A percentile compares a stretch with the other conserved stretches of the same genome.
These are phyloP conservation scores for Phrynocephalus vlangalii DNA, from an alignment of 2,797 vertebrate genomes.

Conservation along the genomic window DNA sequence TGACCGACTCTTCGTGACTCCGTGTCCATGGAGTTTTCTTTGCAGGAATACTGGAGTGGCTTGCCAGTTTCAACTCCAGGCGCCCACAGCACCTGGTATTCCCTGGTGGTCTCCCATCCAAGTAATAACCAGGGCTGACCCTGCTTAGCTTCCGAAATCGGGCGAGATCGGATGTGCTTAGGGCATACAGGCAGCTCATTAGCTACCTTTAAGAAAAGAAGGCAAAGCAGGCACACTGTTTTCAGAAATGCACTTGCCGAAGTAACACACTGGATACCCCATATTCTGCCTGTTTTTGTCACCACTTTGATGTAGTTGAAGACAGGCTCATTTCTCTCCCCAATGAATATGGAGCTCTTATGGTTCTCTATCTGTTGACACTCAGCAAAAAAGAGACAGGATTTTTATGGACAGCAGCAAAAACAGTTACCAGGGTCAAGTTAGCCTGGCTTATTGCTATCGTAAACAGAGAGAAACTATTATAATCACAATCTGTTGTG, in stretches of 20 bases:
- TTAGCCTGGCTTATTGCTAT: slow-evolving; percentile 36
- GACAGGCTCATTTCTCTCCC: neutral
- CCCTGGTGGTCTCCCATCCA: no score
- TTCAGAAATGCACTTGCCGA: neutral
- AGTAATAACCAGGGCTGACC: no score
- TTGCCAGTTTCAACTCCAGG: no score
- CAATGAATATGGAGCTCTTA: neutral
- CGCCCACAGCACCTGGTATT: no score
- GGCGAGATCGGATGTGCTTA: no score
- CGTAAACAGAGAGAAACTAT: slow-evolving; percentile 13
- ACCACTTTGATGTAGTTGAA: neutral
- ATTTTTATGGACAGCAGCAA: slow-evolving; percentile 1
- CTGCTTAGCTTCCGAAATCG: no score
- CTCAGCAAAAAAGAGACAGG: slow-evolving; percentile 8
- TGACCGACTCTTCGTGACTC: no score
- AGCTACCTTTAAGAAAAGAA: neutral
- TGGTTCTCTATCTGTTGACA: neutral
- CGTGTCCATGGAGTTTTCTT: no score
- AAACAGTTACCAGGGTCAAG: neutral
- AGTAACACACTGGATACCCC: neutral
- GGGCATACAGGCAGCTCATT: no score
- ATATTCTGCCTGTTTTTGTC: neutral
- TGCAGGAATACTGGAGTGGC: no score
- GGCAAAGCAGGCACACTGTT: neutral
- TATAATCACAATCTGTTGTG: slow-evolving; percentile 34